Conservation (phyloP, 2,888 invertebrate genomes). For the Xylota segnis region DNA sequence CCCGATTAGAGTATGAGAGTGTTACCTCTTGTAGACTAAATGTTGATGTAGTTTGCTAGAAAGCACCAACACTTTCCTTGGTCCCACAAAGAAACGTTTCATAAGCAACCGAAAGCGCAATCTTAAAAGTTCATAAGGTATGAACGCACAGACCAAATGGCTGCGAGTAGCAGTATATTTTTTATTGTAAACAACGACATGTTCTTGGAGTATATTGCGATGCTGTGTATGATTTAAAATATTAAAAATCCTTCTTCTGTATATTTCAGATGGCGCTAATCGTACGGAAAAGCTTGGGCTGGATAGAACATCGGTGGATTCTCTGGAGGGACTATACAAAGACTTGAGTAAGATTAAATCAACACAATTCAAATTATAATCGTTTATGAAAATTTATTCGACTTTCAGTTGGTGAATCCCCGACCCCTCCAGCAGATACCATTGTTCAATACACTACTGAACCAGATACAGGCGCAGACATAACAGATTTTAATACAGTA, state of each 20-base stretch:
- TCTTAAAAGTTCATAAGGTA: too few species aligned
- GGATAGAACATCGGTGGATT: conserved; percentile 32
- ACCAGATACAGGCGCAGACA: neutral
- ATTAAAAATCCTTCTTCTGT: neutral
- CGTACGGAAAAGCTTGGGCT: neutral
- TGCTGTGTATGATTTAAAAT: neutral
- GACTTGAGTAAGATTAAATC: conserved; percentile 30
- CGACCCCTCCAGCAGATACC: neutral
- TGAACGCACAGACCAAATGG: too few species aligned
- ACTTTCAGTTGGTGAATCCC: conserved; percentile 13
- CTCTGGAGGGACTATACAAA: conserved; percentile 33
- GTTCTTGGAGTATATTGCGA: too few species aligned
- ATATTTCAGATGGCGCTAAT: neutral
- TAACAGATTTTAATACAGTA: neutral
- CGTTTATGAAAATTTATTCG: neutral
- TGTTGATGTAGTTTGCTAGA: too few species aligned
- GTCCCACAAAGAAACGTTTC: too few species aligned
- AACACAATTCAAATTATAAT: neutral
- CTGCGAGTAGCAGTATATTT: too few species aligned
- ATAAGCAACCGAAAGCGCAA: too few species aligned
- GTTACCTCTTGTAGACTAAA: too few species aligned
- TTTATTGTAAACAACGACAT: too few species aligned
- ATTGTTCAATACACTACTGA: neutral
- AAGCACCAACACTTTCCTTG: too few species aligned
- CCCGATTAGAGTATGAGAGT: too few species aligned